Conservation (phyloP, 2,113 vertebrate species). For the Eptesicus fuscus region DNA sequence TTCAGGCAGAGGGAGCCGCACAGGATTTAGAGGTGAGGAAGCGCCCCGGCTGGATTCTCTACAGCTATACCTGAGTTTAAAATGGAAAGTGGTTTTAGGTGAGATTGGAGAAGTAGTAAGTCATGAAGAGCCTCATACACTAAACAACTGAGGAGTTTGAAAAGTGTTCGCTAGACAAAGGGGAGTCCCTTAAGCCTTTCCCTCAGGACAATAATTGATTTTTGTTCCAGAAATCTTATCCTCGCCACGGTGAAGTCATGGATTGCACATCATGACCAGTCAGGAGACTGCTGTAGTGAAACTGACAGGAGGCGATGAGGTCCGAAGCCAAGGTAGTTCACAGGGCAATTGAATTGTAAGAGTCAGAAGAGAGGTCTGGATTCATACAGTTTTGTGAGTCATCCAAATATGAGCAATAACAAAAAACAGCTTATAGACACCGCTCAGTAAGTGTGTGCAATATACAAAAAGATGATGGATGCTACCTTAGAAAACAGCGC, state of each 20-base stretch:
- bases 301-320: background rate
- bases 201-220: background rate
- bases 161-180: background rate
- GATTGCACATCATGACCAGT: background rate
- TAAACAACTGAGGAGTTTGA: background rate
- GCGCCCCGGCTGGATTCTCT: background rate
- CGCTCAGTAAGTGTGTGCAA: background rate
- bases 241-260: background rate
- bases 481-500: background rate
- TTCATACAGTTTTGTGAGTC: background rate
- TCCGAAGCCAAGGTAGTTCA: background rate
- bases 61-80: background rate
- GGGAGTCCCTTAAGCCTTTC: background rate
- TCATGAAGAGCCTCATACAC: background rate
- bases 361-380: background rate
- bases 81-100: background rate
- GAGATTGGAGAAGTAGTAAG: background rate
- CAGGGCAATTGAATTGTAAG: background rate
- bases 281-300: background rate
- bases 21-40: background rate
- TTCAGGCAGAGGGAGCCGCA: background rate
- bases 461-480: background rate
- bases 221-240: background rate
- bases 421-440: background rate
- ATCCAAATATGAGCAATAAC: background rate